A percentile compares a stretch with the other conserved stretches of the same genome.
Conservation (phyloP, 1,140 invertebrate species). For the Chionoecetes opilio region DNA sequence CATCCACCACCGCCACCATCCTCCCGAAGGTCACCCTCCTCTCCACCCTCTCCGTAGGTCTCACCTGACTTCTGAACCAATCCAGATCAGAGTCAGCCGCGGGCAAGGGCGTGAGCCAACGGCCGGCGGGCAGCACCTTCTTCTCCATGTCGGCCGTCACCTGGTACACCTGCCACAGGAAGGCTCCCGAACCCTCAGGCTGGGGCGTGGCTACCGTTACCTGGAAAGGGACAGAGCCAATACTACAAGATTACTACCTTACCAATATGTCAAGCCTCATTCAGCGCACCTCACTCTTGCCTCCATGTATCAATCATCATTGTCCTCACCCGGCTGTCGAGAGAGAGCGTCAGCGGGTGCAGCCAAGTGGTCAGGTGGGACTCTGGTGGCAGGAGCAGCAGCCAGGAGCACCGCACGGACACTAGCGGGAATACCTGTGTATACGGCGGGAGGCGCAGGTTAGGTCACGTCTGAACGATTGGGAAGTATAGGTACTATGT, state of each 20-base stretch:
- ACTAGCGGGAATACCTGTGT: background rate
- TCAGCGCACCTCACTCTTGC: too few species aligned
- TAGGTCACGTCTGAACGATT: too few species aligned
- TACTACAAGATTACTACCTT: too few species aligned
- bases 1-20: constrained; percentile 32
- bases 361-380: background rate
- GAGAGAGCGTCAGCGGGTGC: background rate
- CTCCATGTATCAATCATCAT: background rate
- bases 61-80: background rate
- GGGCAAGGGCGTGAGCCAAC: constrained; percentile 1
- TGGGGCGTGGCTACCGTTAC: constrained; percentile 35
- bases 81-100: background rate
- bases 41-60: background rate
- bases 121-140: constrained; percentile 11
- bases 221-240: background rate
- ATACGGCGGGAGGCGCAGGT: too few species aligned
- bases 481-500: too few species aligned
- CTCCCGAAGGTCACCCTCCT: background rate
- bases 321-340: background rate
- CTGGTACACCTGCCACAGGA: constrained; percentile 59
- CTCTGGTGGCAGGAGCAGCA: background rate
- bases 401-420: background rate
- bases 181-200: background rate
- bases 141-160: constrained; percentile 37
- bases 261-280: too few species aligned